Conservation (phyloP, 2,113 vertebrate species). For the Tinamus guttatus region DNA sequence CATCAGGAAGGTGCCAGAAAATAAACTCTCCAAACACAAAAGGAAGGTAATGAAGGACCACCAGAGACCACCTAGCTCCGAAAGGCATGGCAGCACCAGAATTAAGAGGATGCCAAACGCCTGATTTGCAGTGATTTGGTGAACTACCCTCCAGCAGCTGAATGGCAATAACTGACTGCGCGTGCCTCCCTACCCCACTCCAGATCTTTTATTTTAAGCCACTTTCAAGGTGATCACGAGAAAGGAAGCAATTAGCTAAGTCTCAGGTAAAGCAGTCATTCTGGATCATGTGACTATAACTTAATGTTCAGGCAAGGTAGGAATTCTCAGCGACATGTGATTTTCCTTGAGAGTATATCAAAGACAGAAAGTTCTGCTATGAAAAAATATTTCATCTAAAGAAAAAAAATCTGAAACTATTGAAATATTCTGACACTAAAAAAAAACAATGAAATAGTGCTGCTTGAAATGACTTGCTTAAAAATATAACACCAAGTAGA, state of each 20-base stretch:
- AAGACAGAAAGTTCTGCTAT: slow-evolving; percentile 2
- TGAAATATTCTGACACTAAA: background rate
- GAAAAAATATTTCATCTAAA: background rate
- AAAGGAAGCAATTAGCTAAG: slow-evolving; percentile 2
- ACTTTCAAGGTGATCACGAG: background rate
- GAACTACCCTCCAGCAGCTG: background rate
- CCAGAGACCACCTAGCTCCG: background rate
- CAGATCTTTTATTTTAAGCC: background rate
- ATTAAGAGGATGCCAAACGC: background rate
- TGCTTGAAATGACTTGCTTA: slow-evolving; percentile 16
- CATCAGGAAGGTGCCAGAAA: fast-evolving
- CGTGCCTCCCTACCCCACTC: background rate
- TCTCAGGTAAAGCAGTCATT: background rate
- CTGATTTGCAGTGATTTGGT: fast-evolving
- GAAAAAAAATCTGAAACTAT: background rate
- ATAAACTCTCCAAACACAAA: background rate
- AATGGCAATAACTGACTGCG: background rate
- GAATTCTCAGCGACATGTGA: background rate
- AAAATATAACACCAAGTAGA: background rate
- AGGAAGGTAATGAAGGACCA: background rate
- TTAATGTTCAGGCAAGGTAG: background rate
- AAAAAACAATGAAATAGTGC: background rate
- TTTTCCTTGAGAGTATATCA: background rate
- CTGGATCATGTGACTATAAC: background rate
- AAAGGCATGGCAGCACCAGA: background rate